Percentiles rank a stretch among this genome's conserved stretches.
Conservation (phyloP, 2,797 vertebrate genomes). For the Dicrostonyx torquatus region DNA sequence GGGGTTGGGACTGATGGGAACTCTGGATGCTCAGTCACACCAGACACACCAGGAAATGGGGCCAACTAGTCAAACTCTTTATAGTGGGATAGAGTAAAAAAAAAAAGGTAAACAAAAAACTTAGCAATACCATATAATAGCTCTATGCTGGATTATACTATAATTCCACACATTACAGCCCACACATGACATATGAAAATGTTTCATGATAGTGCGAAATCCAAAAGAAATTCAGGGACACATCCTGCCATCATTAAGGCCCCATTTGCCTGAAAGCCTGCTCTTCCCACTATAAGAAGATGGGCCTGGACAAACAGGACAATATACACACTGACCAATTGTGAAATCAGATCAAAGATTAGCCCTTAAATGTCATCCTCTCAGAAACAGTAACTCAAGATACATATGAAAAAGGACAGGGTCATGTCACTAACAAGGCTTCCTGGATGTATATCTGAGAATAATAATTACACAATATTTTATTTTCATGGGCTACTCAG, state of each 20-base stretch:
- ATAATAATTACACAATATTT: neutral
- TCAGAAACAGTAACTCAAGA: neutral
- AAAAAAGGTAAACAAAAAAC: neutral
- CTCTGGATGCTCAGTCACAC: neutral
- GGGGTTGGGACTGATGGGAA: neutral
- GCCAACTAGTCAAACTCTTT: neutral
- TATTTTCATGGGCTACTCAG: neutral
- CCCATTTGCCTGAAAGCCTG: neutral
- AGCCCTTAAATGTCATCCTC: neutral
- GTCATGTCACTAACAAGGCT: conserved; percentile 9
- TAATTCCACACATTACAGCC: neutral
- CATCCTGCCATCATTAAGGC: neutral
- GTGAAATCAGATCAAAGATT: neutral
- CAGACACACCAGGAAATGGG: neutral
- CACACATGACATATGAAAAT: neutral
- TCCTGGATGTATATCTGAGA: neutral
- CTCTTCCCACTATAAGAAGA: neutral
- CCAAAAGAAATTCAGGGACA: neutral
- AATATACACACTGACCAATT: neutral
- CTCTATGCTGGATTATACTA: neutral
- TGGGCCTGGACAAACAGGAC: neutral
- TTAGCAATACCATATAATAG: neutral
- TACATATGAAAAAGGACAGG: neutral
- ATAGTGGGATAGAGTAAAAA: neutral
- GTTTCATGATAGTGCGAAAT: neutral